Percentiles rank a stretch among this genome's conserved stretches.
Conservation (phyloP, 1,140 invertebrate species). For the Antheraea pernyi region DNA sequence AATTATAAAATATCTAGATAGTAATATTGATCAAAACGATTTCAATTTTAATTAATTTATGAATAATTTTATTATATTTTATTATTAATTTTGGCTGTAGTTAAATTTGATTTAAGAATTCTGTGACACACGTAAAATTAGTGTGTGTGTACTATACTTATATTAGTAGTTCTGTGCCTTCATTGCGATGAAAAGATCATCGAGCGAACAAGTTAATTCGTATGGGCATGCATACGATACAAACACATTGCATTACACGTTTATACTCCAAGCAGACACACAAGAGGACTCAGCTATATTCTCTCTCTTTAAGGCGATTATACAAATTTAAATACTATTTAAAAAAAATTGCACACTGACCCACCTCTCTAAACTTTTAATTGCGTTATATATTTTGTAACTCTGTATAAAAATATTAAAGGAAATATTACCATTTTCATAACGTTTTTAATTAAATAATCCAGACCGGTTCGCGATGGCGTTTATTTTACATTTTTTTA, state of each 20-base stretch:
- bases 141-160: background rate
- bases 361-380: conserved; percentile 78
- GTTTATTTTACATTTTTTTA: conserved; percentile 78
- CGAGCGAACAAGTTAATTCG: conserved; percentile 41
- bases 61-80: too few relatives aligned
- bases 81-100: background rate
- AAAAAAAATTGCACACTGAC: conserved; percentile 72
- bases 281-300: conserved; percentile 73
- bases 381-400: conserved; percentile 75
- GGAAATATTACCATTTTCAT: conserved; percentile 73
- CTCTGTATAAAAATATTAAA: conserved; percentile 79
- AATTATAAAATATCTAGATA: background rate
- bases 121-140: too few relatives aligned
- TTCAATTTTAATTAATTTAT: background rate
- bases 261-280: conserved; percentile 62
- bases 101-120: background rate
- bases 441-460: conserved; percentile 68
- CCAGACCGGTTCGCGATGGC: conserved; percentile 68
- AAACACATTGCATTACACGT: conserved; percentile 45
- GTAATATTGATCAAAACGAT: background rate
- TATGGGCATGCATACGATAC: conserved; percentile 32
- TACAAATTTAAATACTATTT: conserved; percentile 54
- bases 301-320: conserved; percentile 77
- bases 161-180: conserved; percentile 3
- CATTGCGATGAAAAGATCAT: conserved; percentile 21